A percentile compares a stretch with the other conserved stretches of the same genome.
Conservation (phyloP, 2,113 vertebrate genomes). For the Dromiciops gliroides region DNA sequence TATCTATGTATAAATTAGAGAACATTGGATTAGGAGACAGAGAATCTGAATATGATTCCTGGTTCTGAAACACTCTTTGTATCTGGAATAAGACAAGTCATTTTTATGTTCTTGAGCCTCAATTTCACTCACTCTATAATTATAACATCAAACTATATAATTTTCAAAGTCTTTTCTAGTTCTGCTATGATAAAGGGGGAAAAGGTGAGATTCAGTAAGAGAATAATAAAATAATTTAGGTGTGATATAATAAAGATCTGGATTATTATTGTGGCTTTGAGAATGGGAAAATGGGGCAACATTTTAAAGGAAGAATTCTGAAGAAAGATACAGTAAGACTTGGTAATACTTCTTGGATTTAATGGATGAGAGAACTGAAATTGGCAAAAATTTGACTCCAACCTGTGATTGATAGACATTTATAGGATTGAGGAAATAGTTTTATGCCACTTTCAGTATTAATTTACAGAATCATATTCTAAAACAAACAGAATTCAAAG, state of each 20-base stretch:
- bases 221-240: neutral
- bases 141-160: neutral
- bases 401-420: neutral
- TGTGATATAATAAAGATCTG: neutral
- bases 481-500: neutral
- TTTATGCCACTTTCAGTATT: neutral
- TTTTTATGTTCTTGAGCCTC: neutral
- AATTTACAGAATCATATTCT: neutral
- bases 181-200: neutral
- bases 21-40: neutral
- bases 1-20: neutral
- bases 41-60: neutral
- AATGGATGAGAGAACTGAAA: neutral
- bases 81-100: neutral
- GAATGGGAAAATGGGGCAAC: neutral
- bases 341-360: neutral
- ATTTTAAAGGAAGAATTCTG: neutral
- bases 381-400: neutral
- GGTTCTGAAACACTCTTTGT: neutral
- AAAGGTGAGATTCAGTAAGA: neutral
- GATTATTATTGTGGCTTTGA: neutral
- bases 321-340: neutral
- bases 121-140: neutral
- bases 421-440: neutral
- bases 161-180: neutral